A percentile compares a stretch with the other conserved stretches of the same genome.
Conservation (phyloP, 2,888 invertebrate genomes). For the Ormyrus nitidulus region DNA sequence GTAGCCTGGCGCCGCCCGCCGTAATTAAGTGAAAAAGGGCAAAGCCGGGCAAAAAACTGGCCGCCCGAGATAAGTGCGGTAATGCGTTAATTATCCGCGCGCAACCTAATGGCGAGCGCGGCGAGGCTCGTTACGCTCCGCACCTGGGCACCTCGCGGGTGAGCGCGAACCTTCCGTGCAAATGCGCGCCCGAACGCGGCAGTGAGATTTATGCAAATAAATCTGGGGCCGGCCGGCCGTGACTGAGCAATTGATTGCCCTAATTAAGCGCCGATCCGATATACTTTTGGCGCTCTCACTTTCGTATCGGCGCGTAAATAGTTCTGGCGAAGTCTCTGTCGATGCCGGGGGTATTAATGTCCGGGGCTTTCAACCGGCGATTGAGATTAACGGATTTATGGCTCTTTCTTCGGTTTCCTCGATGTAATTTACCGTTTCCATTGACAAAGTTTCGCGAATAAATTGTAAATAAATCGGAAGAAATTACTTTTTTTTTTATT, state of each 20-base stretch:
- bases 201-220: constrained; percentile 24
- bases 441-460: too few species aligned
- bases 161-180: neutral
- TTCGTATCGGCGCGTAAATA: too few species aligned
- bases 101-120: neutral
- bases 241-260: constrained; percentile 14
- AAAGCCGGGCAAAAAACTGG: neutral
- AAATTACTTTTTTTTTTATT: too few species aligned
- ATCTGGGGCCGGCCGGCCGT: neutral
- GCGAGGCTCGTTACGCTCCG: constrained; percentile 42
- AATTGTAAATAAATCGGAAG: too few species aligned
- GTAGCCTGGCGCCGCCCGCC: constrained; percentile 8
- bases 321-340: too few species aligned
- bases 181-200: neutral
- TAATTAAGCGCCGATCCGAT: constrained; percentile 4
- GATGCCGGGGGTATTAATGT: too few species aligned
- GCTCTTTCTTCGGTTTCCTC: too few species aligned
- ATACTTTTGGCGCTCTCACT: too few species aligned
- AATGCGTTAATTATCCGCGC: constrained; percentile 64
- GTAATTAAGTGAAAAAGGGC: constrained; percentile 34
- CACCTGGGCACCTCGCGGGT: neutral
- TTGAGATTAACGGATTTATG: too few species aligned
- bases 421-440: too few species aligned
- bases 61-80: constrained; percentile 43
- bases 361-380: too few species aligned